Evolutionary conservation across 2,888 invertebrate species (phyloP).

Genomic region (Morpho achilles): DNA sequence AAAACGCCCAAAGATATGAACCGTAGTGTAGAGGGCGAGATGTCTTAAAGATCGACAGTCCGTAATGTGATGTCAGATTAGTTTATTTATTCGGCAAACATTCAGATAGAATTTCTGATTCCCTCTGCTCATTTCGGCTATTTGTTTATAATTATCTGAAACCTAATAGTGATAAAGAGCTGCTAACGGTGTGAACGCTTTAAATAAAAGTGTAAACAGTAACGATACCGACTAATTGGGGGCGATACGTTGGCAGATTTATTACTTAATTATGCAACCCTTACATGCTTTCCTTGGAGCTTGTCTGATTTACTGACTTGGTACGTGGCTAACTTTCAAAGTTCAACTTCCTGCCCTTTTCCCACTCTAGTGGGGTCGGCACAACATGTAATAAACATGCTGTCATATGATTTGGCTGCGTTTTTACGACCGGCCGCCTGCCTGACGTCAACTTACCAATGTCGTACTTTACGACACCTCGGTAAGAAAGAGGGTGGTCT

Average conservation of each 20-base stretch:
- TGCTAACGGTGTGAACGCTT: slow-evolving; percentile 21
- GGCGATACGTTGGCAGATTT: slow-evolving; percentile 52
- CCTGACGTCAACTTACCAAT: no score
- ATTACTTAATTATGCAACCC: slow-evolving; percentile 60
- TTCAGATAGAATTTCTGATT: neutral
- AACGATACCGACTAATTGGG: slow-evolving; percentile 49
- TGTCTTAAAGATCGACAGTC: no score
- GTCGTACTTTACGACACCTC: no score
- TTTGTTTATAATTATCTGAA: slow-evolving; percentile 5
- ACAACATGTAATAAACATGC: no score
- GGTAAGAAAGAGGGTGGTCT: no score
- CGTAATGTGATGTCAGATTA: neutral
- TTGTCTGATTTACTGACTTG: slow-evolving; percentile 34
- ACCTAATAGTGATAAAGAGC: slow-evolving; percentile 7
- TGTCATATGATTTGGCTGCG: no score
- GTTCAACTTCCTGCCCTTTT: no score
- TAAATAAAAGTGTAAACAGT: slow-evolving; percentile 60
- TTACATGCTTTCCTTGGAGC: slow-evolving; percentile 34
- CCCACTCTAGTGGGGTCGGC: no score
- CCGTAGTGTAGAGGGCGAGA: no score
- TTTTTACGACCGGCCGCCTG: no score
- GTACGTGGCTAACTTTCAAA: slow-evolving; percentile 27
- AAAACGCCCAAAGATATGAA: neutral
- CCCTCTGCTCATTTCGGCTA: neutral
- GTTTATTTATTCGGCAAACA: slow-evolving; percentile 1